These are phyloP conservation scores for Drosophila takahashii DNA, from an alignment of 1,140 invertebrate species.

Conservation along the genomic window DNA sequence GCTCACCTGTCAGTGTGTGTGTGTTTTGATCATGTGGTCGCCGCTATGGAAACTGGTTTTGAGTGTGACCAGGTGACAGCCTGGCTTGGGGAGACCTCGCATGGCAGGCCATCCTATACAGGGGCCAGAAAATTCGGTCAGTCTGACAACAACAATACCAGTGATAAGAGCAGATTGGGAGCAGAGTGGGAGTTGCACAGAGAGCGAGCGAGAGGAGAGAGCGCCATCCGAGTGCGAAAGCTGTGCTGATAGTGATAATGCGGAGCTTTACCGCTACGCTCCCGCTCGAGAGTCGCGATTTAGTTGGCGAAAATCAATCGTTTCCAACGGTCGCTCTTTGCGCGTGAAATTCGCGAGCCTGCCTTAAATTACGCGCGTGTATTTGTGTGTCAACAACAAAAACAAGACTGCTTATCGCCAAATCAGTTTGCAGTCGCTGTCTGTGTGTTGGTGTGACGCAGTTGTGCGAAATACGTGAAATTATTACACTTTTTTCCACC, in stretches of 20 bases:
- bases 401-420: conserved; percentile 70
- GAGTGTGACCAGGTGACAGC: conserved; percentile 42
- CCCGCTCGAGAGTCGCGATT: conserved; percentile 62
- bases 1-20: conserved; percentile 39
- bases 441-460: conserved; percentile 44
- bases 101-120: conserved; percentile 27
- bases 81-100: conserved; percentile 12
- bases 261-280: conserved; percentile 39
- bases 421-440: conserved; percentile 55
- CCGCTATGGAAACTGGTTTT: conserved; percentile 61
- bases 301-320: conserved; percentile 79
- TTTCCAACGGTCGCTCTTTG: conserved; percentile 59
- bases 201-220: conserved; percentile 16
- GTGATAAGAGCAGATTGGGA: conserved; percentile 61
- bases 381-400: conserved; percentile 42
- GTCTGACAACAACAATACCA: conserved; percentile 48
- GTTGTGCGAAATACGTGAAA: conserved; percentile 60
- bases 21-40: conserved; percentile 46
- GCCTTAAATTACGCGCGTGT: conserved; percentile 46
- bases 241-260: conserved; percentile 71
- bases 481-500: conserved; percentile 53
- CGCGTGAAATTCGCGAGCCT: conserved; percentile 39
- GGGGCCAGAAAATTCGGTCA: conserved; percentile 58
- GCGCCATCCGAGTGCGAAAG: conserved; percentile 16
- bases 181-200: conserved; percentile 2